Percentiles rank a stretch among this genome's conserved stretches.
phyloP scores from a whole-genome alignment of 2,113 vertebrate species.

The Verasper variegatus region DNA sequence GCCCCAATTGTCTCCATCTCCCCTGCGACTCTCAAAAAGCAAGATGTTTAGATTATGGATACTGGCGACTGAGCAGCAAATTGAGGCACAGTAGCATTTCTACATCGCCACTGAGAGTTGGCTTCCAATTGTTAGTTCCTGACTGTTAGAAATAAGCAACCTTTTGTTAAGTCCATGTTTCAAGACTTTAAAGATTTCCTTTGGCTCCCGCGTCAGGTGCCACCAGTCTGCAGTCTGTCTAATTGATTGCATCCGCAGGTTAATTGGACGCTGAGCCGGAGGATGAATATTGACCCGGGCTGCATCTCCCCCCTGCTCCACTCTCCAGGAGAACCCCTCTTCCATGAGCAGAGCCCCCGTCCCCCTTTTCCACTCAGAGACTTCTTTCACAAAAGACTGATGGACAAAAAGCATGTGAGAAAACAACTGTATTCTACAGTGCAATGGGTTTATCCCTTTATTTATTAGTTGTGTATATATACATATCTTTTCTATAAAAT shows the following conservation, averaged over 20 bases:
- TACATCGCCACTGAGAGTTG: no score
- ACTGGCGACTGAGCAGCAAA: no score
- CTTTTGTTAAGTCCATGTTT: conserved; percentile 2
- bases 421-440: conserved; percentile 55
- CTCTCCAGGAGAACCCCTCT: conserved; percentile 45
- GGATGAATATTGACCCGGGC: conserved; percentile 34
- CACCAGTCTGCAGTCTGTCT: conserved; percentile 41
- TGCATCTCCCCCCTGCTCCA: conserved; percentile 37
- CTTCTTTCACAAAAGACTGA: conserved; percentile 69
- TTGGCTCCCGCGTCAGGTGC: conserved; percentile 6
- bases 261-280: conserved; percentile 62
- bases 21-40: no score
- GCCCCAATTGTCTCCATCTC: no score
- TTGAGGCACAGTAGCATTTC: no score
- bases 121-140: no score
- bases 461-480: conserved; percentile 77
- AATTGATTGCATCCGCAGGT: conserved; percentile 67
- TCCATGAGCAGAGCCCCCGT: conserved; percentile 35
- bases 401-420: conserved; percentile 72
- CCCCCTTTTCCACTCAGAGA: conserved; percentile 53
- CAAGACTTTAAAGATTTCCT: conserved; percentile 5
- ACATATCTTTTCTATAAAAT: conserved; percentile 66
- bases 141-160: not conserved
- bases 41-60: no score
- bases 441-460: conserved; percentile 55